A percentile compares a stretch with the other conserved stretches of the same genome.
Evolutionary conservation across 2,888 invertebrate species (phyloP).

Genomic region (Caenorhabditis sp.): DNA sequence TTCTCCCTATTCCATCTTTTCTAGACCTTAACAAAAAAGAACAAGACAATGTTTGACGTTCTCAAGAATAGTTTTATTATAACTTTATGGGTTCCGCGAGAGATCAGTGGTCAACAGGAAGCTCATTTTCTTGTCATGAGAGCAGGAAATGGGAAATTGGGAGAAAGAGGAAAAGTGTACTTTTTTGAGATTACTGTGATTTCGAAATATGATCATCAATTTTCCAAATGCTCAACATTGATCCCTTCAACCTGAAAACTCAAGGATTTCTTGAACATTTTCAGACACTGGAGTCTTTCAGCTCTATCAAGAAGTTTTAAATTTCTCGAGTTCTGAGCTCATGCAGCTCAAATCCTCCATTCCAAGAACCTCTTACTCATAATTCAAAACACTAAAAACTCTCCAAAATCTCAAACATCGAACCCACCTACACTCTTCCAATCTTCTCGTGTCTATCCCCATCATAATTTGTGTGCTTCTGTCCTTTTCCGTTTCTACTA

Average conservation of each 20-base stretch:
- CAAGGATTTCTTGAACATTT: too few relatives aligned
- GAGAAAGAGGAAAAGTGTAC: background rate
- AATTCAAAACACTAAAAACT: background rate
- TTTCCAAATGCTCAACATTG: too few relatives aligned
- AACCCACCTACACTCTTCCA: constrained; percentile 13
- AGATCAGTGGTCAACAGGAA: constrained; percentile 17
- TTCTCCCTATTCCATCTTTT: constrained; percentile 8
- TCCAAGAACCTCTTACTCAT: background rate
- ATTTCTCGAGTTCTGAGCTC: background rate
- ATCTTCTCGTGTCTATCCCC: constrained; percentile 11
- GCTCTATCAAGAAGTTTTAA: too few relatives aligned
- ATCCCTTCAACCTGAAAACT: too few relatives aligned
- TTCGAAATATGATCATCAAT: background rate
- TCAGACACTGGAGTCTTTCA: too few relatives aligned
- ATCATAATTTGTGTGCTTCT: constrained; percentile 30
- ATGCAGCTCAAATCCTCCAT: background rate
- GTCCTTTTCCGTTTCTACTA: constrained; percentile 20
- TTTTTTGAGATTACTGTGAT: background rate
- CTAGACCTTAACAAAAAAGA: background rate
- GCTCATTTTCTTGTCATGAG: constrained; percentile 32
- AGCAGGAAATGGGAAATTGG: background rate
- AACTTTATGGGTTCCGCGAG: too few relatives aligned
- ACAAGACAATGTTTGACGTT: constrained; percentile 5
- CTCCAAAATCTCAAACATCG: constrained; percentile 2
- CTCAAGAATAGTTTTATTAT: constrained; percentile 15